Evolutionary conservation across 64 coral and sea anemone genomes (phyloP).

Genomic region (Pachyseris speciosa): DNA sequence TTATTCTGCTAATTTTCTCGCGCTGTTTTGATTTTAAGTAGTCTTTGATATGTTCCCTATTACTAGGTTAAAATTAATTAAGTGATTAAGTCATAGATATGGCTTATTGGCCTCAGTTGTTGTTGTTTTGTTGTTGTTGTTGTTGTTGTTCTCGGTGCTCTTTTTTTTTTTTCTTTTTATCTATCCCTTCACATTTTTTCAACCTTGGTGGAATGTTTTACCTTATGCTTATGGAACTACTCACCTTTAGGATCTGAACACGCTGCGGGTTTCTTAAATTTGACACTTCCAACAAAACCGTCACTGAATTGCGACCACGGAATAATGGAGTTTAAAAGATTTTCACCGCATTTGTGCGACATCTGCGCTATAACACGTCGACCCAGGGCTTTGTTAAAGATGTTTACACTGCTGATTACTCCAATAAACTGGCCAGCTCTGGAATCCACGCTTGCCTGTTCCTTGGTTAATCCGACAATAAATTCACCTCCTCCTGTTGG

Average conservation of each 20-base stretch:
- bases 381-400: slow-evolving; percentile 3
- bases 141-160: too few species aligned
- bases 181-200: too few species aligned
- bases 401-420: slow-evolving; percentile 17
- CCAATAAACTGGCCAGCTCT: slow-evolving; percentile 58
- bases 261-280: not conserved
- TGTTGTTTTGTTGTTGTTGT: too few species aligned
- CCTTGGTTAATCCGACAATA: slow-evolving; percentile 37
- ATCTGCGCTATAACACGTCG: not conserved
- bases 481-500: slow-evolving; percentile 54
- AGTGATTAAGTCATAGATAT: too few species aligned
- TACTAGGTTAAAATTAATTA: too few species aligned
- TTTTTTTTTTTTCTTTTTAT: too few species aligned
- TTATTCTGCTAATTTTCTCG: too few species aligned
- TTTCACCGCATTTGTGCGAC: slow-evolving; percentile 5
- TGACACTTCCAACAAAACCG: not conserved
- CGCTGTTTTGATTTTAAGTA: too few species aligned
- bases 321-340: not conserved
- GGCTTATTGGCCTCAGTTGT: too few species aligned
- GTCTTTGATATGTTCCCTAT: too few species aligned
- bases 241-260: slow-evolving; percentile 32
- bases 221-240: not conserved
- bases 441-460: not conserved
- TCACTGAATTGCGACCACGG: slow-evolving; percentile 30
- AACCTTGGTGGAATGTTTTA: too few species aligned